These are phyloP conservation scores for Galago senegalensis DNA, from an alignment of 2,797 vertebrate genomes.

Conservation along the genomic window DNA sequence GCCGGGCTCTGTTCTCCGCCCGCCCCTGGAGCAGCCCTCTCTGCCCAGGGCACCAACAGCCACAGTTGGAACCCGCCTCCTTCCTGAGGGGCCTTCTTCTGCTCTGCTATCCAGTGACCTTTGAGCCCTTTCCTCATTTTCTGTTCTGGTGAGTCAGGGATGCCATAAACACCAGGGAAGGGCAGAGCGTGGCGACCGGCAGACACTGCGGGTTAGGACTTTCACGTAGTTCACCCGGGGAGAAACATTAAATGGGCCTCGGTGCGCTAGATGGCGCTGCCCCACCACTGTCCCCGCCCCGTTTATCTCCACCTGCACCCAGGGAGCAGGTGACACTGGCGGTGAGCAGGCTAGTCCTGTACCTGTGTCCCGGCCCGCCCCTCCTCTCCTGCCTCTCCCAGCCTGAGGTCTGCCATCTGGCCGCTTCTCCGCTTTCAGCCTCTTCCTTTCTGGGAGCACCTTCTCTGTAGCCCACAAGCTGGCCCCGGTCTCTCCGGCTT, in stretches of 20 bases:
- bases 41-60: background rate
- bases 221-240: background rate
- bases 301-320: background rate
- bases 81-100: background rate
- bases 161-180: slow-evolving; percentile 1
- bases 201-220: background rate
- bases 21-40: background rate
- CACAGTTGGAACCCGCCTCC: background rate
- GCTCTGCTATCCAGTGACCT: slow-evolving; percentile 43
- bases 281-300: background rate
- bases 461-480: background rate
- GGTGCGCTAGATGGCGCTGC: background rate
- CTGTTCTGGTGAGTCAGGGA: slow-evolving; percentile 63
- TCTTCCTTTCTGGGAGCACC: background rate
- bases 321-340: background rate
- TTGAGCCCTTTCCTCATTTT: background rate
- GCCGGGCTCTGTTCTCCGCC: background rate
- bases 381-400: too few relatives aligned
- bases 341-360: accelerated
- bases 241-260: accelerated
- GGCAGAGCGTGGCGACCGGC: background rate
- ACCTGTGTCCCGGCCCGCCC: too few relatives aligned
- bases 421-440: background rate
- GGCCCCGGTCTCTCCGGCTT: background rate
- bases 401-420: background rate